Base-by-base conservation (phyloP, 2,113 vertebrate genomes). In the Copsychus sechellarum region DNA sequence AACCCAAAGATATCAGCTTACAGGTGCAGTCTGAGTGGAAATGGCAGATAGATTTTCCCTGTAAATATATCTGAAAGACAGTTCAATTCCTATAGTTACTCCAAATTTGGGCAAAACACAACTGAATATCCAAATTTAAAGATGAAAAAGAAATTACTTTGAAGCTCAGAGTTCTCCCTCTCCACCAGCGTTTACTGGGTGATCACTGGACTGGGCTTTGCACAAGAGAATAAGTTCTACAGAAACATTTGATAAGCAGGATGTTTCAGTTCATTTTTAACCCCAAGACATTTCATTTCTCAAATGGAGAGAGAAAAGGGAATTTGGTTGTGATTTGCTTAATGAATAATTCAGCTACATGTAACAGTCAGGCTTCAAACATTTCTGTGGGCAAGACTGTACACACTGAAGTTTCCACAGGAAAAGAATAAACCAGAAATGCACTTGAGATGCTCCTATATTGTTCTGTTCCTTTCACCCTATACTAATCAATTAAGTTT, bases 11-110 rank as follows among this genome's bases (percentile, higher is more conserved):
- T 66, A 86, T 94, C 70, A 34, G 25, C 58, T 93, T 95, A 85
- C 91, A 94, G 87, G 78, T 87, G 70, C 62, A 95, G 89, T 51
- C 89, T 12, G 45, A 42, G 61, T 74, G 64, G 67, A 89, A 91
- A 77, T 2, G 50, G 65, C 87, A 72, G 57, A 45, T 31, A 18
- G 10, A 29, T 91, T 85, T 77, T 62, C 78, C 62, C 28, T 83
- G 24, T 34, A 87, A 89, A 45, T 20, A 4, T 3, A 85, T 38
- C 57, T 58, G 62, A 91, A 76, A 76, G 70, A 28, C 7, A 50
- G 42, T 2, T 90, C 70, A 88, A 20, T 20, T 80, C 58, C 31
- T 51, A 31, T 73, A 73, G 38, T 50, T 16, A 45, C 57, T 66
- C 73, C 53, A 40, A 67, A 50, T 28, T 64, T 50, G 1, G 8